Percentiles rank a stretch among this genome's conserved stretches.
Evolutionary conservation across 2,797 vertebrate species (phyloP).

Genomic region (Amazonetta brasiliensis): DNA sequence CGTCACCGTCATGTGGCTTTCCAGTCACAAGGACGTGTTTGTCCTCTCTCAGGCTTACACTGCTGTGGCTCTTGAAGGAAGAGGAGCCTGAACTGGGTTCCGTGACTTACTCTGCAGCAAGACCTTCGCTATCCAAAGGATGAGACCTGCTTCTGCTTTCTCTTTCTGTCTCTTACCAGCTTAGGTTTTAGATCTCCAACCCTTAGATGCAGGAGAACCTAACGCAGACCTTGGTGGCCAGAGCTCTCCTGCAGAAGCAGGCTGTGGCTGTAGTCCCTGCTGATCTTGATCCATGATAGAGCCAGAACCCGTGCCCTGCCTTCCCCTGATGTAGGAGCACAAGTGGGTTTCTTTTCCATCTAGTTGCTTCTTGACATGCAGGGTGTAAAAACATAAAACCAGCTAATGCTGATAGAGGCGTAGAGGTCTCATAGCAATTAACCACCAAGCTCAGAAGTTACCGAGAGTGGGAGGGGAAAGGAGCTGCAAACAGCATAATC

Average conservation of each 20-base stretch:
- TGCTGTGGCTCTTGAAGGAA: background rate
- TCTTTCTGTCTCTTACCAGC: background rate
- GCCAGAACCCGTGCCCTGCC: background rate
- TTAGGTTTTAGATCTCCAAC: too few relatives aligned
- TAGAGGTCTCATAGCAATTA: slow-evolving; percentile 13
- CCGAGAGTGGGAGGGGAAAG: background rate
- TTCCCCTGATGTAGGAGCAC: background rate
- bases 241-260: background rate
- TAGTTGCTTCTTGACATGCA: background rate
- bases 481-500: background rate
- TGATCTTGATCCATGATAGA: background rate
- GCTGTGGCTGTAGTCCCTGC: background rate
- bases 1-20: background rate
- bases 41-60: fast-evolving
- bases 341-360: background rate
- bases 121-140: background rate
- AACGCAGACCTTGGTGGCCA: fast-evolving
- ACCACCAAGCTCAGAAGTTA: slow-evolving; percentile 18
- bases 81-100: background rate
- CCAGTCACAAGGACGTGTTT: background rate
- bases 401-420: background rate
- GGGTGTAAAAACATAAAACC: background rate
- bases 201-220: background rate
- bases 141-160: background rate
- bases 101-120: background rate